Conservation (phyloP, 2,888 invertebrate genomes). For the Oxytorus armatus region DNA sequence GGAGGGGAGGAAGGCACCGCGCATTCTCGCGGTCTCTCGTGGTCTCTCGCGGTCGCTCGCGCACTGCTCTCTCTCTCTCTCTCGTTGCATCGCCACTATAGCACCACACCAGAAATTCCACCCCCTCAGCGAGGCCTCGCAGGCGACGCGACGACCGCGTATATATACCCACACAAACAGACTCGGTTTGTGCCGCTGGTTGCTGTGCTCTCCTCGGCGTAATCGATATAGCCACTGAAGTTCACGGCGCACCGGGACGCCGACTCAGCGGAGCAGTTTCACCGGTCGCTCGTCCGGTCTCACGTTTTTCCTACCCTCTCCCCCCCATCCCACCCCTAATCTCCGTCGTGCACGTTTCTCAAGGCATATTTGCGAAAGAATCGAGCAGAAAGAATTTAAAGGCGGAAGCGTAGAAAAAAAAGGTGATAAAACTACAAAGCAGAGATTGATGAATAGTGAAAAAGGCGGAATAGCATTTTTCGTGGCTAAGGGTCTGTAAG, state of each 20-base stretch:
- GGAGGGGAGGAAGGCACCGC: conserved; percentile 1
- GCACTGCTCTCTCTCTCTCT: conserved; percentile 17
- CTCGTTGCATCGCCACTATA: conserved; percentile 1
- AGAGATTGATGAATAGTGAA: no score
- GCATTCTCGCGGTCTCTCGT: conserved; percentile 36
- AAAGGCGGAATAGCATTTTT: no score
- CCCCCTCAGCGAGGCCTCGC: conserved; percentile 28
- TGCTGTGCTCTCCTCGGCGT: conserved; percentile 72
- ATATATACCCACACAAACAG: no score
- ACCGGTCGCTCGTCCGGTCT: conserved; percentile 51
- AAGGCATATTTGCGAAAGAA: not conserved
- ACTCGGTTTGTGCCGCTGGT: no score
- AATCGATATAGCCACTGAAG: conserved; percentile 82
- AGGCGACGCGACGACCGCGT: conserved; percentile 41
- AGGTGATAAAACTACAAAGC: not conserved
- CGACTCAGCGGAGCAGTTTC: conserved; percentile 68
- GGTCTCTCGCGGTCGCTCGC: conserved; percentile 38
- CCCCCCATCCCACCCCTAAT: conserved; percentile 55
- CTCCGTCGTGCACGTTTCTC: conserved; percentile 21
- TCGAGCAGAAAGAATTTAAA: conserved; percentile 8
- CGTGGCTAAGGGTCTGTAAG: no score
- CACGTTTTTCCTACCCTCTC: conserved; percentile 54
- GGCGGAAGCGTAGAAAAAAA: conserved; percentile 16
- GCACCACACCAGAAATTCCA: conserved; percentile 15
- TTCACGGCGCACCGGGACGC: conserved; percentile 79